Base-by-base conservation (phyloP, 2,888 invertebrate species). In the Patella depressa region DNA sequence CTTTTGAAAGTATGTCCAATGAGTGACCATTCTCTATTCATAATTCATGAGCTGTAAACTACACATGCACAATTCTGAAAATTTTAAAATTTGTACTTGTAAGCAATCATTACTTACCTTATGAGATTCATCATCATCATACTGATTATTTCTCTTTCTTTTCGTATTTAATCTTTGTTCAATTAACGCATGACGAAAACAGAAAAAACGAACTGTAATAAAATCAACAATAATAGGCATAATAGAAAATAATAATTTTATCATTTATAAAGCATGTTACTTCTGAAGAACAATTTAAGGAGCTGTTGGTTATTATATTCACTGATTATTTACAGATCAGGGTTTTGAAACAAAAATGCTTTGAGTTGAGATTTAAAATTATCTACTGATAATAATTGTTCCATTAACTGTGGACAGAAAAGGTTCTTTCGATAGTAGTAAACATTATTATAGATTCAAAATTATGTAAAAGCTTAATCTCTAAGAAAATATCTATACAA, bases 171-270 rank as follows among this genome's bases (percentile, higher is more conserved):
- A 84, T 53, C 88, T 85, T 79, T 86, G 85, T 80, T 89, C 87
- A 82, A 90, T 86, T 72, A 87, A 85, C 71, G 87, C 88, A 84
- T 92, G 92, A 0, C 91, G 90, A 76, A 90, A 90, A 89, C 96
- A 96, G 91, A 95, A 96, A 91, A 96, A 95, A 85, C 94, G 92
- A 73, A 94, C 94, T 72, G 86, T 79, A 80, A 84, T 45, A 45
- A 45, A 45, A 45, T 45, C 45, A 45, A 45, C 45, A 45, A 45
- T 7, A 9, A 45, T 45, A 45, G 45, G 1, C 9, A 45, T 45
- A 45, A 29, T 24, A 71, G 71, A 4, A 53, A 65, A 53, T 45
- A 65, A 17, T n/a, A 19, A 65, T 17, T n/a, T 17, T 65, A 7
- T 65, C 17, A n/a, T n/a, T 19, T 45, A 45, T 45, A 45, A 45